These are phyloP conservation scores for Drepana arcuata DNA, from an alignment of 1,140 invertebrate genomes.

Conservation along the genomic window DNA sequence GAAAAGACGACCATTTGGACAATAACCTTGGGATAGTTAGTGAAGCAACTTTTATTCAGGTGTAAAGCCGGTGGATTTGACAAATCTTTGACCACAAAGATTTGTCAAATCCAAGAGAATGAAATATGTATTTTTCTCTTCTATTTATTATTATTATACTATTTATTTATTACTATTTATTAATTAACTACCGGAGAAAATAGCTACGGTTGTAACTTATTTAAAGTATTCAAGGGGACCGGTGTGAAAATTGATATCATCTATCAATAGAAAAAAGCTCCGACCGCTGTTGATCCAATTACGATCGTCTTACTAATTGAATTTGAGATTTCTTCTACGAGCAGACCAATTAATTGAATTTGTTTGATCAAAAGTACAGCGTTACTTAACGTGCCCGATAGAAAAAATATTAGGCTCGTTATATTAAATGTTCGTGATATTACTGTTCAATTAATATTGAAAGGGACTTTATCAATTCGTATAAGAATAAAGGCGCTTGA, in stretches of 20 bases:
- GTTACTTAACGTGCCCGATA: conserved; percentile 50
- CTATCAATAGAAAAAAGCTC: conserved; percentile 18
- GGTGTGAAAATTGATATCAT: conserved; percentile 25
- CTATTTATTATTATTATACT: too few species aligned
- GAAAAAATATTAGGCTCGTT: conserved; percentile 30
- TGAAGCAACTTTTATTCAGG: conserved; percentile 28
- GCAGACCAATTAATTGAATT: conserved; percentile 42
- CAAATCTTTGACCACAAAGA: conserved; percentile 22
- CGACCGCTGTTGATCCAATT: conserved; percentile 28
- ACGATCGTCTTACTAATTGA: conserved; percentile 44
- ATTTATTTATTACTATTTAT: too few species aligned
- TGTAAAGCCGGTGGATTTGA: conserved; percentile 36
- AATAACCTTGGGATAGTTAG: conserved; percentile 34
- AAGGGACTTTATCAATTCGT: conserved; percentile 21
- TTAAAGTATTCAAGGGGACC: too few species aligned
- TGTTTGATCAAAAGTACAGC: conserved; percentile 47
- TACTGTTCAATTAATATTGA: conserved; percentile 22
- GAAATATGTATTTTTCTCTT: too few species aligned
- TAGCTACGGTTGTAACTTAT: too few species aligned
- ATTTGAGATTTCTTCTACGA: conserved; percentile 36
- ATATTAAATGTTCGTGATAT: conserved; percentile 40
- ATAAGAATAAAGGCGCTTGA: conserved; percentile 39
- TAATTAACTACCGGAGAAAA: too few species aligned
- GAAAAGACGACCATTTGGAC: conserved; percentile 45
- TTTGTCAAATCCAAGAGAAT: too few species aligned